phyloP scores from a whole-genome alignment of 2,113 vertebrate species.

The Pteropus alecto region DNA sequence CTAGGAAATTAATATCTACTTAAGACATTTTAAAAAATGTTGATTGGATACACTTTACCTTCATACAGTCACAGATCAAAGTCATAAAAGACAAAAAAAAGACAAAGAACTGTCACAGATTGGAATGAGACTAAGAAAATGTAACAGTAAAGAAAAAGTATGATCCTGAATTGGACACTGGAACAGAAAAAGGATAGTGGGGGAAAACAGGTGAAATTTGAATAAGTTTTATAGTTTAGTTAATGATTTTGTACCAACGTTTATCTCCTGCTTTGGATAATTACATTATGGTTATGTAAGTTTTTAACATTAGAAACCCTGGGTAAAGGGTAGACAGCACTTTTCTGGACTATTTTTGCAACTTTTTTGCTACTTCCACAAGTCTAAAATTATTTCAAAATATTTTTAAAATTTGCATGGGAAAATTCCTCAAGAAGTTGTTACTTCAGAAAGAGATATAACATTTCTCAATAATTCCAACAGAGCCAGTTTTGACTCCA shows the following conservation, averaged over 20 bases:
- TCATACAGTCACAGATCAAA: not conserved
- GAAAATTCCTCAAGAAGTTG: constrained; percentile 64
- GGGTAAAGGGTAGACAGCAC: not conserved
- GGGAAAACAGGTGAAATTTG: not conserved
- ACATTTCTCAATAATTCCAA: constrained; percentile 44
- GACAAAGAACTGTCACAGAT: not conserved
- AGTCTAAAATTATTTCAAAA: constrained; percentile 51
- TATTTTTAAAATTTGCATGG: not conserved
- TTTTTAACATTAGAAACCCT: not conserved
- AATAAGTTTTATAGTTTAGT: not conserved
- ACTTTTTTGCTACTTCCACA: not conserved
- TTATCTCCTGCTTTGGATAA: not conserved
- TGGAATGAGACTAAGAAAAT: not conserved
- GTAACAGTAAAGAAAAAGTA: not conserved
- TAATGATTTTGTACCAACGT: not conserved
- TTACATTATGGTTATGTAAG: not conserved
- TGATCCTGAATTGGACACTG: not conserved
- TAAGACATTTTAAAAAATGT: not conserved
- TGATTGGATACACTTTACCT: not conserved
- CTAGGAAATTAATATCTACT: not conserved
- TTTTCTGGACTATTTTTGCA: not conserved
- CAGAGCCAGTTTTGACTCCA: not conserved
- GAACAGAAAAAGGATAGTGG: not conserved
- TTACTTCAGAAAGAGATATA: constrained; percentile 2
- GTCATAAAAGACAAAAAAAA: not conserved